Percentiles rank a stretch among this genome's conserved stretches.
phyloP scores from a whole-genome alignment of 1,140 invertebrate genomes.

The Prorops nasuta region DNA sequence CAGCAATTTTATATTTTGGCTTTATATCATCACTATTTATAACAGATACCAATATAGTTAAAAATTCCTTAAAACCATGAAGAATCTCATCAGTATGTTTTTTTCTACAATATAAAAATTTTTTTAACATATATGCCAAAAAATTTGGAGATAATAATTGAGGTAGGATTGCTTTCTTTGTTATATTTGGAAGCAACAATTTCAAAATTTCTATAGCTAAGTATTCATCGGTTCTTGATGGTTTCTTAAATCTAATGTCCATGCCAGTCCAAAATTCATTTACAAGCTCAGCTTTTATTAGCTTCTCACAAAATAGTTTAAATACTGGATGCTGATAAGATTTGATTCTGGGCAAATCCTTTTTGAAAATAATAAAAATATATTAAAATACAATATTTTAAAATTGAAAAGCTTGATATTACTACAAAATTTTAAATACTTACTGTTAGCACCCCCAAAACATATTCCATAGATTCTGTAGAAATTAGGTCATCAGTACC shows the following conservation, averaged over 20 bases:
- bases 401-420: too few relatives aligned
- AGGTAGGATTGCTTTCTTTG: slow-evolving; percentile 54
- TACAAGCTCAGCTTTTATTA: slow-evolving; percentile 53
- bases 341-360: slow-evolving; percentile 61
- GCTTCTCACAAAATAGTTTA: slow-evolving; percentile 56
- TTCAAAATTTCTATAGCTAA: slow-evolving; percentile 57
- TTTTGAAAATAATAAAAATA: slow-evolving; percentile 27
- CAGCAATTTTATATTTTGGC: slow-evolving; percentile 56
- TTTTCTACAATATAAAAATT: slow-evolving; percentile 56
- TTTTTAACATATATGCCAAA: slow-evolving; percentile 59
- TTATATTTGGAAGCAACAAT: slow-evolving; percentile 54
- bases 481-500: slow-evolving; percentile 57
- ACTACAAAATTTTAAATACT: slow-evolving; percentile 30
- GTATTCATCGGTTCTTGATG: slow-evolving; percentile 62
- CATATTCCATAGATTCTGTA: slow-evolving; percentile 56
- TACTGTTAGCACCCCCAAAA: slow-evolving; percentile 64
- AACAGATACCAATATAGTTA: slow-evolving; percentile 55
- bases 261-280: slow-evolving; percentile 59
- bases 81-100: slow-evolving; percentile 53
- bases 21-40: slow-evolving; percentile 55
- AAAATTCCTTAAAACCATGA: slow-evolving; percentile 52
- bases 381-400: slow-evolving; percentile 11
- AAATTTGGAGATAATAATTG: slow-evolving; percentile 59
- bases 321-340: slow-evolving; percentile 63
- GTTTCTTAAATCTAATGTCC: slow-evolving; percentile 60